Evolutionary conservation across 2,888 invertebrate species (phyloP), one percentile per base, ranked within the genome.

Genomic region (Rhagonycha lutea): DNA sequence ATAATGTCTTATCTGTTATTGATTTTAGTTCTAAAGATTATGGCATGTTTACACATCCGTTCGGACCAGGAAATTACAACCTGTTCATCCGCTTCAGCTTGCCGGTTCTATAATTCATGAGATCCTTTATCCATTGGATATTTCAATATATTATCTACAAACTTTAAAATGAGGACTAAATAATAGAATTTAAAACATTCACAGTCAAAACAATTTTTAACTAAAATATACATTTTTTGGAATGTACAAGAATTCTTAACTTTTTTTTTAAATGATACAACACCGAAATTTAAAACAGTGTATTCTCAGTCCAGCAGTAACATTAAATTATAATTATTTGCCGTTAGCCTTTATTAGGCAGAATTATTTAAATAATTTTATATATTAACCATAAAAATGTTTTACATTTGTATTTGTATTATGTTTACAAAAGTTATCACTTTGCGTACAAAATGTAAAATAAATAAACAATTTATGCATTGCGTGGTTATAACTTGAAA

Each of bases 51-150:
- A 67, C 74, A 70, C 74, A 70, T 70, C 69, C 65, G 65, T 60
- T 70, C 70, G 63, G 74, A 70, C 74, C 74, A 74, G 74, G 74
- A 74, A 70, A 70, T 70, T 74, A 69, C 74, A 70, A 70, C 70
- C 74, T 74, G 70, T 74, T 74, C 70, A 74, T 74, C 74, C 74
- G 69, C 61, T 63, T 12, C 60, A 63, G 70, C 69, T 74, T 47
- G 70, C 61, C 67, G 70, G 63, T 74, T 74, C 74, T 74, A 74
- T 70, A 74, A 74, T 74, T 74, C 69, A 74, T 74, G 74, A 74
- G 74, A 67, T 74, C 63, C 69, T 67, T 14, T 28, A 69, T 62
- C 62, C 69, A 24, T 62, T 23, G 60, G 69, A 62, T 73, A 68
- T 69, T 69, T 73, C 73, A 69, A 73, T 73, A 73, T 67, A 68